These are phyloP conservation scores for Rafetus swinhoei DNA, from an alignment of 2,113 vertebrate genomes.

Conservation along the genomic window DNA sequence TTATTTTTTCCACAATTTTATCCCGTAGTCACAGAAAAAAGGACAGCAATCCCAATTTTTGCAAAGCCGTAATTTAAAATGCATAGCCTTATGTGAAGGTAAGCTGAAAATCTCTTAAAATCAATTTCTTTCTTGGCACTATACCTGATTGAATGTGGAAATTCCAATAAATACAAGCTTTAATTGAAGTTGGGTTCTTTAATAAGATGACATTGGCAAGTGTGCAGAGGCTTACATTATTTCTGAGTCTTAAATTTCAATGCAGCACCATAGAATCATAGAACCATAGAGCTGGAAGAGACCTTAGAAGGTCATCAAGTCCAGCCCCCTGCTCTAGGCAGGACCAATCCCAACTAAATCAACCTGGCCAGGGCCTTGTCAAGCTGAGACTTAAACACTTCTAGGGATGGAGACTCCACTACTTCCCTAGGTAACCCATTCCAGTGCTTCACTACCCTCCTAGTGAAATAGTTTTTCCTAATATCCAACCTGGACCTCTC, in stretches of 20 bases:
- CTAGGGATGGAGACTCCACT: no score
- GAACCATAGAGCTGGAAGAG: no score
- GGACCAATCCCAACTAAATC: no score
- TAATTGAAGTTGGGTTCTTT: not conserved
- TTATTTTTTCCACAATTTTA: constrained; percentile 51
- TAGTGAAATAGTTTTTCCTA: no score
- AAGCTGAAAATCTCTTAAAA: constrained; percentile 52
- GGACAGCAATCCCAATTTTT: constrained; percentile 92
- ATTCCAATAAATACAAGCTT: not conserved
- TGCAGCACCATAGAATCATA: no score
- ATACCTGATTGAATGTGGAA: not conserved
- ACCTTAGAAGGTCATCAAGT: no score
- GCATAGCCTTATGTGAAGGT: constrained; percentile 97
- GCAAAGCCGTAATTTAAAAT: constrained; percentile 93
- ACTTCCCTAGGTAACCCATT: no score
- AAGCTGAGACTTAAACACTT: no score
- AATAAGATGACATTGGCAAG: not conserved
- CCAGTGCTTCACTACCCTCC: no score
- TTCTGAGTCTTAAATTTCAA: not conserved
- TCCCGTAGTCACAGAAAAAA: constrained; percentile 88
- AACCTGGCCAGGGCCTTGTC: no score
- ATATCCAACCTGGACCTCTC: no score
- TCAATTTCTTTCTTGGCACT: not conserved
- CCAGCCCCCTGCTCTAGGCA: no score
- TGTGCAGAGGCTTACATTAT: not conserved